Percentiles rank a stretch among this genome's conserved stretches.
These are phyloP conservation scores for Antrozous pallidus DNA, from an alignment of 2,797 vertebrate genomes.

Conservation along the genomic window DNA sequence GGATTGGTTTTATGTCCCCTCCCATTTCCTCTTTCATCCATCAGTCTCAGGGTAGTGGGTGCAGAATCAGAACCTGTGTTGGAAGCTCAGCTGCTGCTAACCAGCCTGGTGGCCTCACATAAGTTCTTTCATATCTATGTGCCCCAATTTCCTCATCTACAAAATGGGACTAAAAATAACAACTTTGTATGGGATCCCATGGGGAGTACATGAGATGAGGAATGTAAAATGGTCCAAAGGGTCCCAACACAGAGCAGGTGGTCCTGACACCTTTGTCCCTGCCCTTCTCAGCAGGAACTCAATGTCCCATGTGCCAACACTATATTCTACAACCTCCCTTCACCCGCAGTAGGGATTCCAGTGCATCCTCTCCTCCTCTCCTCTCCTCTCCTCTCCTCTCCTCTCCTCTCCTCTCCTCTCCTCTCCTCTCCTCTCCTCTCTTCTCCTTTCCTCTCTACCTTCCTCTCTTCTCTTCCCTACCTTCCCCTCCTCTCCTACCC, in stretches of 20 bases:
- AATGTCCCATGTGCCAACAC: too few species aligned
- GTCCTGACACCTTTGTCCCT: too few species aligned
- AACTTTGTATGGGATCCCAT: neutral
- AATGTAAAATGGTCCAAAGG: neutral
- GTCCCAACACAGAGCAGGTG: too few species aligned
- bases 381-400: too few species aligned
- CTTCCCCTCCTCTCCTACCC: too few species aligned
- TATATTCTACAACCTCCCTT: neutral
- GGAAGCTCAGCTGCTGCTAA: neutral
- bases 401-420: too few species aligned
- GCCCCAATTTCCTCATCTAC: neutral
- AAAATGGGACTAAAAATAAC: neutral
- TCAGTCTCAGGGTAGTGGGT: neutral
- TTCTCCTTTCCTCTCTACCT: neutral
- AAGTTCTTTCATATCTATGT: neutral
- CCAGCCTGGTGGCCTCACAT: neutral
- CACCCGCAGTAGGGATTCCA: neutral
- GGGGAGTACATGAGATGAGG: neutral
- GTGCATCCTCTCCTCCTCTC: too few species aligned
- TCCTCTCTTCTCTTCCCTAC: fast-evolving
- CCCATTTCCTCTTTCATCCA: too few species aligned
- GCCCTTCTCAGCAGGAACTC: too few species aligned
- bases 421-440: neutral
- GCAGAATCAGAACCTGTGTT: neutral
- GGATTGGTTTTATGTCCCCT: neutral